Base-by-base conservation (phyloP, 2,888 invertebrate genomes). In the Campaea margaritaria region DNA sequence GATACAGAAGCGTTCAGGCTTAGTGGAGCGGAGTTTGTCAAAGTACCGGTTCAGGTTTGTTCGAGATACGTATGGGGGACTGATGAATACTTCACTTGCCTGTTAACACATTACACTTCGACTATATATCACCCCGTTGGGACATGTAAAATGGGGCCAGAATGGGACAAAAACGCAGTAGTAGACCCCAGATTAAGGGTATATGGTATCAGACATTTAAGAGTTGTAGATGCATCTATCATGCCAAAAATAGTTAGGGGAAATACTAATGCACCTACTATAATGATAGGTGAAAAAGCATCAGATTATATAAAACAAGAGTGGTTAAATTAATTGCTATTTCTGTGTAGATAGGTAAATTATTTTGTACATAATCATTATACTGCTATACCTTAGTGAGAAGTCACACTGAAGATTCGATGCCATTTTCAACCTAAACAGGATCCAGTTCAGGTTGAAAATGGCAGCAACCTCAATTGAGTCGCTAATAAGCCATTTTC, bases 271-370 rank as follows among this genome's bases (percentile, higher is more conserved):
- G 97, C 96, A 0, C 96, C 97, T 0, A 94, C 95, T 0, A 95
- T 97, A 12, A 97, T 97, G 97, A 96, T 97, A 54, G 97, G 94
- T 0, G 97, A 97, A 78, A 96, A 96, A 71, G 96, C 94, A 0
- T 93, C 96, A 0, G 96, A 97, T 83, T 93, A 96, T 91, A 95
- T 96, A 50, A 96, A 96, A 76, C 93, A 95, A 74, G 88, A 90
- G 62, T 88, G 89, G 87, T 64, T 81, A 31, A 68, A 79, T 58
- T 64, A 31, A 57, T n/a, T 41, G 10, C 11, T 14, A 27, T 0
- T 38, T n/a, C 1, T 48, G 27, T 8, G 10, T 31, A 34, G 14
- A 7, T 48, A 55, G 34, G n/a, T 51, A 39, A 31, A 43, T 52
- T 51, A 47, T 42, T 41, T 57, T 48, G 38, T 48, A 48, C 27